phyloP scores from a whole-genome alignment of 2,113 vertebrate species.

The Paratilapia polleni region DNA sequence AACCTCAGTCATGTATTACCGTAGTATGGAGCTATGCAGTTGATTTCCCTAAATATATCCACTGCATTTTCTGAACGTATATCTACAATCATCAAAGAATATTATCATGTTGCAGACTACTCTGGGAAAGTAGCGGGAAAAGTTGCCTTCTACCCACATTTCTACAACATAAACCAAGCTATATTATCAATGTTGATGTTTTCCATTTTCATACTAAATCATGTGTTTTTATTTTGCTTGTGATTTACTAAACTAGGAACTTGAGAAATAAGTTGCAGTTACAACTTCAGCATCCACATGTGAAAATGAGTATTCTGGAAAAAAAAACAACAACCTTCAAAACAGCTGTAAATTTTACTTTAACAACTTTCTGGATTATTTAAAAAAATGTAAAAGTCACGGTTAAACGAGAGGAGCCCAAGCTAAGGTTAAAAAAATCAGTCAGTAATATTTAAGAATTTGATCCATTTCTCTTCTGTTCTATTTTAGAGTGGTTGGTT shows the following conservation, averaged over 20 bases:
- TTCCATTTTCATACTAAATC: background rate
- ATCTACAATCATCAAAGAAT: background rate
- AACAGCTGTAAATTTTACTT: background rate
- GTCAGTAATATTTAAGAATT: background rate
- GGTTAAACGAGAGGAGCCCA: background rate
- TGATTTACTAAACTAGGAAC: background rate
- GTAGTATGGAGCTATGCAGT: background rate
- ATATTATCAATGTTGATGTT: background rate
- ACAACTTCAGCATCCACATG: background rate
- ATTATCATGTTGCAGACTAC: background rate
- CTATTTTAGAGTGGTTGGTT: background rate
- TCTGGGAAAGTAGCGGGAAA: background rate
- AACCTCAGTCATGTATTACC: background rate
- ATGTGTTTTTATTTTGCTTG: background rate
- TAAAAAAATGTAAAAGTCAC: background rate
- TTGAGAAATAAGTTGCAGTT: background rate
- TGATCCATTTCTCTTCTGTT: constrained; percentile 1
- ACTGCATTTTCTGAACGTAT: background rate
- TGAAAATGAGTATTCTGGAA: background rate
- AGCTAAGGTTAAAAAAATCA: background rate
- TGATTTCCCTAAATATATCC: background rate
- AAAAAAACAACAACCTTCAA: too few species aligned
- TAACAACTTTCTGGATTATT: background rate
- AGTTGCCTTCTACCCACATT: background rate
- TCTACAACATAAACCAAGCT: background rate